Percentiles rank a stretch among this genome's conserved stretches.
Conservation (phyloP, 2,113 vertebrate genomes). For the Dendrocopos noguchii region DNA sequence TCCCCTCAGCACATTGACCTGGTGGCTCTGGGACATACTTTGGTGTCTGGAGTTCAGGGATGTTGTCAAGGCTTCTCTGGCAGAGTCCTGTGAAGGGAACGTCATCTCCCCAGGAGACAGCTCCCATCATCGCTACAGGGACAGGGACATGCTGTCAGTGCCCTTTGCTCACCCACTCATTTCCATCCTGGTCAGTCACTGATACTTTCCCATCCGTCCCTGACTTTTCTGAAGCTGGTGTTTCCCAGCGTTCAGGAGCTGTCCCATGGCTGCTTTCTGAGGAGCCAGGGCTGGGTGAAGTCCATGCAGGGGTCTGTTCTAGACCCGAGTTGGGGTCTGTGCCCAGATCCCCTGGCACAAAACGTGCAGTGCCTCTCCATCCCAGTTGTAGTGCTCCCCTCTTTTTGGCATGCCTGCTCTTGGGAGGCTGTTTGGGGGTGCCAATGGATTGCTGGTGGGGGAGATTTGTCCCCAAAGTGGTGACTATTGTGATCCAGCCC, state of each 20-base stretch:
- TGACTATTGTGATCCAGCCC: not conserved
- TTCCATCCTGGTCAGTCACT: not conserved
- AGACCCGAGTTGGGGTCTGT: not conserved
- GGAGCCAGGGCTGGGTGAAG: not conserved
- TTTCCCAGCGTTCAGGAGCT: not conserved
- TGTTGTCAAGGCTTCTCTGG: not conserved
- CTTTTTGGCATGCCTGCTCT: not conserved
- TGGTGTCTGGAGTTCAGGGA: not conserved
- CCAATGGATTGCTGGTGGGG: fast-evolving
- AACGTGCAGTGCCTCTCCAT: not conserved
- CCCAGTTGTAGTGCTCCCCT: not conserved
- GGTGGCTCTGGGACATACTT: not conserved
- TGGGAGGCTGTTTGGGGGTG: not conserved
- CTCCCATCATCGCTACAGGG: not conserved
- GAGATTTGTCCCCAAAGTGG: not conserved
- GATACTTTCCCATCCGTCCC: not conserved
- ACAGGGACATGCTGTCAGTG: not conserved
- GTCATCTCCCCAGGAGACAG: not conserved
- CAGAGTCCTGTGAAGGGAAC: not conserved
- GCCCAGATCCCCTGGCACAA: fast-evolving
- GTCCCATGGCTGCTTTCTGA: not conserved
- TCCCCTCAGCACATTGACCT: not conserved
- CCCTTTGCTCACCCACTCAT: not conserved
- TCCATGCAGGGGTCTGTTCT: not conserved
- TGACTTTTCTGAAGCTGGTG: not conserved